Evolutionary conservation across 1,140 invertebrate species (phyloP).

Genomic region (Drosophila pruinosa): DNA sequence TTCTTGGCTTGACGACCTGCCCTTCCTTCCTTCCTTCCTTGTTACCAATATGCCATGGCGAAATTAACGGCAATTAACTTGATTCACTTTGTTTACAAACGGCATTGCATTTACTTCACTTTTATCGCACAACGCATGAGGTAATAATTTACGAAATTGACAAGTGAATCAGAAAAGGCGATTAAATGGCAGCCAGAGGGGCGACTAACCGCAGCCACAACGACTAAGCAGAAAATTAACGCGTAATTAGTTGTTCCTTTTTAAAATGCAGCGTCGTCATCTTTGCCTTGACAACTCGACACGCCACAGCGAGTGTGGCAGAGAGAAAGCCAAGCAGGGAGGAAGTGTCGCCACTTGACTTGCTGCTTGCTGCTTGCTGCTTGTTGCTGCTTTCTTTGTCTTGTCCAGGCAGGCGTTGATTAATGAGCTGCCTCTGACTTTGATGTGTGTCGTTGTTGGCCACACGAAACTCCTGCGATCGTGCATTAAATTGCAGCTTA

Average conservation of each 20-base stretch:
- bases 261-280: conserved; percentile 58
- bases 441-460: conserved; percentile 46
- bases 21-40: conserved; percentile 46
- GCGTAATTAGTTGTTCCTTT: conserved; percentile 74
- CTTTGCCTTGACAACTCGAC: conserved; percentile 15
- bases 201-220: conserved; percentile 1
- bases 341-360: conserved; percentile 68
- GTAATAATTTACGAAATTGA: conserved; percentile 77
- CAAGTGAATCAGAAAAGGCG: conserved; percentile 64
- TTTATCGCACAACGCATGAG: conserved; percentile 54
- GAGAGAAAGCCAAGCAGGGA: neutral
- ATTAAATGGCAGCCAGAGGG: neutral
- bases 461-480: conserved; percentile 9
- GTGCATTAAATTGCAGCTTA: conserved; percentile 27
- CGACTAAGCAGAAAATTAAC: conserved; percentile 70
- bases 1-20: conserved; percentile 44
- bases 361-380: conserved; percentile 62
- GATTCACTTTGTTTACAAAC: conserved; percentile 65
- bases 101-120: conserved; percentile 51
- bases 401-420: conserved; percentile 50
- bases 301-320: neutral
- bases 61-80: conserved; percentile 79
- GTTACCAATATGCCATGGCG: conserved; percentile 71
- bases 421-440: conserved; percentile 60
- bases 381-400: conserved; percentile 65